Evolutionary conservation across 2,797 vertebrate genomes (phyloP).

Genomic region (Muscicapa comitata): DNA sequence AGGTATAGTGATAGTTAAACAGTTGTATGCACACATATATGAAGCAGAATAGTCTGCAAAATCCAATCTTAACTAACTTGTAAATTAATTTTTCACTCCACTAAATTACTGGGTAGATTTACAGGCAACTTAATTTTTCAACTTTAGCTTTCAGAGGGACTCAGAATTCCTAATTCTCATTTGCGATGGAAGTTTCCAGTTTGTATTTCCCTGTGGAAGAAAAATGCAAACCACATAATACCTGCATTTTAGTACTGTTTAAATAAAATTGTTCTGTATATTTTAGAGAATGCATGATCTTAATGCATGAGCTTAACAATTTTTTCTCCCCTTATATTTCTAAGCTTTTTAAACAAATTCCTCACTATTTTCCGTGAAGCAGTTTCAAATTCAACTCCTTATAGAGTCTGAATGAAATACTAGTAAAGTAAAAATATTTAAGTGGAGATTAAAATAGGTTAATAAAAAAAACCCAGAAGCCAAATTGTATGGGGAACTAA

Average conservation of each 20-base stretch:
- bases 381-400: background rate
- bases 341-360: background rate
- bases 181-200: background rate
- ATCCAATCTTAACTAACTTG: background rate
- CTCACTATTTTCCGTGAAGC: background rate
- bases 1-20: background rate
- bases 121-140: background rate
- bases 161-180: background rate
- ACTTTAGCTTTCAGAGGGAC: background rate
- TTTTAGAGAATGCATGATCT: background rate
- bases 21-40: background rate
- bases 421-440: background rate
- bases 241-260: background rate
- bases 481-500: background rate
- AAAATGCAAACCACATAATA: background rate
- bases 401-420: background rate
- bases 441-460: background rate
- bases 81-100: background rate
- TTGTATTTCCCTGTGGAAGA: background rate
- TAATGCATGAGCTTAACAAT: background rate
- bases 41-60: background rate
- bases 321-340: background rate
- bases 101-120: background rate
- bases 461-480: fast-evolving
- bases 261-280: background rate